Conservation (phyloP, 2,797 vertebrate genomes). For the Geotria australis region DNA sequence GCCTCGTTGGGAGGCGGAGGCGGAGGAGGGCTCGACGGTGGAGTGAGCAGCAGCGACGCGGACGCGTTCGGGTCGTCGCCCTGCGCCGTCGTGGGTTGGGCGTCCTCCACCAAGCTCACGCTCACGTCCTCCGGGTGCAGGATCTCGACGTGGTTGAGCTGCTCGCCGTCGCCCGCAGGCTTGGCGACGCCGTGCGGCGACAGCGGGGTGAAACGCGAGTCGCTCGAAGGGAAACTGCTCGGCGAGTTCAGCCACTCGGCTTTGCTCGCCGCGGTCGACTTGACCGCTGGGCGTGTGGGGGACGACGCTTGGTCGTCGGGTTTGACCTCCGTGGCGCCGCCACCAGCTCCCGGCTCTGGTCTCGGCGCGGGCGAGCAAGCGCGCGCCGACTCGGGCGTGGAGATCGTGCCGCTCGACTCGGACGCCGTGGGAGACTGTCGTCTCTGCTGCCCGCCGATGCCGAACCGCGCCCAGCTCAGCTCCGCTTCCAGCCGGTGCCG, state of each 20-base stretch:
- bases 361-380: background rate
- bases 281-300: too few relatives aligned
- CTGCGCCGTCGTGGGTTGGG: slow-evolving; percentile 30
- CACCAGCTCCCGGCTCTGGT: background rate
- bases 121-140: too few relatives aligned
- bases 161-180: too few relatives aligned
- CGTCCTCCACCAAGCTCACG: too few relatives aligned
- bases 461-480: background rate
- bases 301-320: too few relatives aligned
- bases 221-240: too few relatives aligned
- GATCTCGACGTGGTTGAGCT: too few relatives aligned
- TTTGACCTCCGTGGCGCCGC: too few relatives aligned
- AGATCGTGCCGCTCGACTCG: background rate
- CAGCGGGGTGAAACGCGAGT: too few relatives aligned
- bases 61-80: slow-evolving; percentile 56
- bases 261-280: too few relatives aligned
- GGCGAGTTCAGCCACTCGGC: too few relatives aligned
- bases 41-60: slow-evolving; percentile 69
- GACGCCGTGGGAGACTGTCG: background rate
- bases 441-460: background rate
- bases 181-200: too few relatives aligned
- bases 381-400: background rate
- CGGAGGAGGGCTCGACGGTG: slow-evolving; percentile 69
- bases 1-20: slow-evolving; percentile 63
- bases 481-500: background rate